Percentiles rank a stretch among this genome's conserved stretches.
Evolutionary conservation across 2,113 vertebrate genomes (phyloP).

Genomic region (Sebastes schlegelii): DNA sequence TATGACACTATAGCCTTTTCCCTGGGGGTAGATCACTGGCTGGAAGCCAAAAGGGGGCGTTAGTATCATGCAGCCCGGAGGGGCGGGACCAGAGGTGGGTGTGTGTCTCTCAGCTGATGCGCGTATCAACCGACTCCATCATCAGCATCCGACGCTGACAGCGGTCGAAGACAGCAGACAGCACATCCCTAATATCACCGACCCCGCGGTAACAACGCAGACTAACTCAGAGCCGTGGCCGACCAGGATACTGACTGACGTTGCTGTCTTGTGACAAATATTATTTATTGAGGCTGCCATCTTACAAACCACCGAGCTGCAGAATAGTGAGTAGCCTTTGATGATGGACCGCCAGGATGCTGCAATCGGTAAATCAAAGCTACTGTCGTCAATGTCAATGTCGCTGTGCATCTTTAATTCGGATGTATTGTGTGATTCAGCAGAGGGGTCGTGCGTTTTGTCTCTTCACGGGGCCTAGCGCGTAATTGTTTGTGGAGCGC

Average conservation of each 20-base stretch:
- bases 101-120: conserved; percentile 84
- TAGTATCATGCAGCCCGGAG: conserved; percentile 63
- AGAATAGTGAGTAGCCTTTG: conserved; percentile 78
- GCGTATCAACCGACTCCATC: conserved; percentile 83
- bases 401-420: conserved; percentile 55
- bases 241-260: conserved; percentile 50
- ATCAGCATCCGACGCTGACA: conserved; percentile 84
- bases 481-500: conserved; percentile 72
- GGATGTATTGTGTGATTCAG: conserved; percentile 1
- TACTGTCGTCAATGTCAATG: conserved; percentile 75
- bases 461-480: conserved; percentile 63
- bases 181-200: conserved; percentile 56
- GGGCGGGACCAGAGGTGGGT: conserved; percentile 82
- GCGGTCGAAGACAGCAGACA: conserved; percentile 72
- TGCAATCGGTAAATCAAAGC: conserved; percentile 80
- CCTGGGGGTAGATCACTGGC: conserved; percentile 55
- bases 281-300: conserved; percentile 70
- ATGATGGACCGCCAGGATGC: conserved; percentile 78
- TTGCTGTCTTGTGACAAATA: conserved; percentile 49
- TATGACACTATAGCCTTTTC: conserved; percentile 42
- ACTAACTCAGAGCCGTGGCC: conserved; percentile 34
- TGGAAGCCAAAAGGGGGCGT: conserved; percentile 77
- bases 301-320: conserved; percentile 68
- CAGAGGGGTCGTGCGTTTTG: conserved; percentile 25
- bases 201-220: conserved; percentile 55